Percentiles rank a stretch among this genome's conserved stretches.
phyloP scores from a whole-genome alignment of 2,888 invertebrate genomes.

The Carcina quercana region DNA sequence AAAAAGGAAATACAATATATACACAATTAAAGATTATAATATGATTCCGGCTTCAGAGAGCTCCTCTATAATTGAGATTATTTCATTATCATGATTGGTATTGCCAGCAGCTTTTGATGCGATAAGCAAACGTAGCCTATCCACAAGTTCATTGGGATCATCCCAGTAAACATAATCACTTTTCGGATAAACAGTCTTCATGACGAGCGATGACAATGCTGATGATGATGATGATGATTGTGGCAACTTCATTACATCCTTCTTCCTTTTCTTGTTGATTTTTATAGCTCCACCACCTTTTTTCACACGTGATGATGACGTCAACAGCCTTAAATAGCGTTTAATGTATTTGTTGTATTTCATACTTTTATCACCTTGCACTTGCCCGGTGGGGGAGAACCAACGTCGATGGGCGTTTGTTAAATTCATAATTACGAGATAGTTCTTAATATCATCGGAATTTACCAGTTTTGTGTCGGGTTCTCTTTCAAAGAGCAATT shows the following conservation, averaged over 20 bases:
- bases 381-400: conserved; percentile 11
- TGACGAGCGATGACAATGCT: too few relatives aligned
- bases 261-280: neutral
- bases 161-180: conserved; percentile 20
- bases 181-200: conserved; percentile 8
- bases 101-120: conserved; percentile 20
- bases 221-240: too few relatives aligned
- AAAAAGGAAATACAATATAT: too few relatives aligned
- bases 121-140: conserved; percentile 16
- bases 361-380: conserved; percentile 11
- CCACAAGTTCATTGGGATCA: conserved; percentile 20
- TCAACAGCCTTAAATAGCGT: conserved; percentile 5
- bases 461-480: conserved; percentile 4
- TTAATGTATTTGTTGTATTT: conserved; percentile 11
- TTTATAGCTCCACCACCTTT: too few relatives aligned
- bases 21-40: too few relatives aligned
- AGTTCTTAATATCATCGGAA: conserved; percentile 8
- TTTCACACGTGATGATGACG: too few relatives aligned
- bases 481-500: conserved; percentile 8
- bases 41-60: conserved; percentile 18
- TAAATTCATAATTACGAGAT: conserved; percentile 9
- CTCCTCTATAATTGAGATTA: conserved; percentile 31
- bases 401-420: conserved; percentile 15
- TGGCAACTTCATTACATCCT: conserved; percentile 8
- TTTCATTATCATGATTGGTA: conserved; percentile 24